These are phyloP conservation scores for Aegithalos caudatus DNA, from an alignment of 2,113 vertebrate species.

Conservation along the genomic window DNA sequence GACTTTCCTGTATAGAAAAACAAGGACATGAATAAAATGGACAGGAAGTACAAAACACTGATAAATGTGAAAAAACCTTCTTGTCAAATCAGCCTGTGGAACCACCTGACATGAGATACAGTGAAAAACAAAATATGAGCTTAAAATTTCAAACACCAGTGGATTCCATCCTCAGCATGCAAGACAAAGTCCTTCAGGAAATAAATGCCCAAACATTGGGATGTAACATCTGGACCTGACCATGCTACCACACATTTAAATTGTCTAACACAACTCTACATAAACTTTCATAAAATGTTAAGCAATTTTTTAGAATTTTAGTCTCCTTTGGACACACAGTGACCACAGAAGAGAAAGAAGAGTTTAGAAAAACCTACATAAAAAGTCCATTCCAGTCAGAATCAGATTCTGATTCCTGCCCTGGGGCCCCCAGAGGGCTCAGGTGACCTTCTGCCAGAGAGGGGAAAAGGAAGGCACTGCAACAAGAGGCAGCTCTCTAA, in stretches of 20 bases:
- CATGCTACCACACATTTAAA: background rate
- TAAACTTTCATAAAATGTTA: background rate
- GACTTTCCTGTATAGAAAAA: background rate
- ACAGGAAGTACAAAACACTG: background rate
- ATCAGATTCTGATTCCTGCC: background rate
- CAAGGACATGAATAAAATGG: background rate
- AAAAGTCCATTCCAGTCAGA: background rate
- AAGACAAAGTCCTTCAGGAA: background rate
- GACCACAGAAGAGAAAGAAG: background rate
- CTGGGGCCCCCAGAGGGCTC: background rate
- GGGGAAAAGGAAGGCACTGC: background rate
- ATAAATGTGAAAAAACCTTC: background rate
- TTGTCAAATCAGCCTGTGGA: background rate
- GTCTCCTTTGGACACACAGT: background rate
- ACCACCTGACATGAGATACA: background rate
- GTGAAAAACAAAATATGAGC: background rate
- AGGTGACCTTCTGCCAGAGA: background rate
- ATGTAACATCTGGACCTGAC: background rate
- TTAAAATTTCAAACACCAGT: background rate
- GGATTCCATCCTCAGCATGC: background rate
- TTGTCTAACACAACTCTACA: background rate
- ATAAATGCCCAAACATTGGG: background rate
- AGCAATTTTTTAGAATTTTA: background rate
- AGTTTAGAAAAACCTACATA: background rate
- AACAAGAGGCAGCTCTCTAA: background rate